Evolutionary conservation across 2,113 vertebrate genomes (phyloP).

Genomic region (Corythornis madagascariensis): DNA sequence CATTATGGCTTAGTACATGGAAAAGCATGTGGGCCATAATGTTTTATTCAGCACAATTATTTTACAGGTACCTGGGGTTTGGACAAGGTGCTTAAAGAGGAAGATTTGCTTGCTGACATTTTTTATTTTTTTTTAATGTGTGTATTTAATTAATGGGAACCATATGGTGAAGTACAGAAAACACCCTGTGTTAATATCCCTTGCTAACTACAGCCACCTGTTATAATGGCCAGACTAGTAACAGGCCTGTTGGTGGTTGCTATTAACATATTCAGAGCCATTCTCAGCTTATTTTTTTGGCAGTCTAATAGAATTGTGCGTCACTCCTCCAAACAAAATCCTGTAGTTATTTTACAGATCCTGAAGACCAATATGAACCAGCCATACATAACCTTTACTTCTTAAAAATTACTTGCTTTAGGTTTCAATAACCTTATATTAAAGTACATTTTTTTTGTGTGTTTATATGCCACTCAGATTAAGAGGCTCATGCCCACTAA

Average conservation of each 20-base stretch:
- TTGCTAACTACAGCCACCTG: slow-evolving; percentile 43
- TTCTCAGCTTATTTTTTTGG: slow-evolving; percentile 11
- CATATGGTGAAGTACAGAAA: slow-evolving; percentile 48
- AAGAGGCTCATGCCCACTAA: background rate
- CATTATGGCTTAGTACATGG: background rate
- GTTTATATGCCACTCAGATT: background rate
- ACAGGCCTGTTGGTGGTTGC: background rate
- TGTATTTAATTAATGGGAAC: slow-evolving; percentile 44
- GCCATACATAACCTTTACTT: background rate
- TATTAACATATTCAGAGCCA: background rate
- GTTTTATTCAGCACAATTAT: slow-evolving; percentile 26
- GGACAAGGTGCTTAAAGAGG: background rate
- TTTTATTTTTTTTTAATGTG: background rate
- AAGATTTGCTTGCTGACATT: slow-evolving; percentile 41
- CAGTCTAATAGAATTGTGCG: background rate
- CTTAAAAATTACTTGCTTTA: background rate
- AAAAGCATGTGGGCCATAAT: background rate
- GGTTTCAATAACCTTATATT: background rate
- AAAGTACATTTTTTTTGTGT: background rate
- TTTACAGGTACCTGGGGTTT: background rate
- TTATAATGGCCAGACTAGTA: slow-evolving; percentile 7
- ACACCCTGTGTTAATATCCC: background rate
- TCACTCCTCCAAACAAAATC: background rate
- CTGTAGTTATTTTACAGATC: background rate
- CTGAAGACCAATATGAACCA: rapidly evolving